A percentile compares a stretch with the other conserved stretches of the same genome.
Evolutionary conservation across 1,140 invertebrate species (phyloP).

Genomic region (Tenebrio molitor): DNA sequence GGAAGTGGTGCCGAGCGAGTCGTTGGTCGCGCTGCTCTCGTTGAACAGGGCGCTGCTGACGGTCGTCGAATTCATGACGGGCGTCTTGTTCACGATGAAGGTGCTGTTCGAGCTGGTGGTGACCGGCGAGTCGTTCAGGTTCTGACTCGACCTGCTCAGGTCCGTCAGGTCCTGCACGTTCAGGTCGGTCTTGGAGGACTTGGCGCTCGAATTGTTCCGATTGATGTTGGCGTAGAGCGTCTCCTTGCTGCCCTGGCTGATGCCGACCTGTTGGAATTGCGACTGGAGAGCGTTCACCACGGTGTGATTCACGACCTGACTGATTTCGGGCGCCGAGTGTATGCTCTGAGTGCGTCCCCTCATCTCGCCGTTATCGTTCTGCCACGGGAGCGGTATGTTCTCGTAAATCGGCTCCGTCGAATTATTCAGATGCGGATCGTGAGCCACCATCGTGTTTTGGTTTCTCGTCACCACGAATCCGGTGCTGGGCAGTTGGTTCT

Average conservation of each 20-base stretch:
- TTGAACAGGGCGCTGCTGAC: conserved; percentile 46
- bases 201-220: conserved; percentile 46
- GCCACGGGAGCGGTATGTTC: conserved; percentile 79
- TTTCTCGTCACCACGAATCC: conserved; percentile 68
- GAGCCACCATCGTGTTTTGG: conserved; percentile 63
- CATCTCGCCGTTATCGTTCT: conserved; percentile 67
- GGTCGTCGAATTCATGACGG: conserved; percentile 28
- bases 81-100: conserved; percentile 57
- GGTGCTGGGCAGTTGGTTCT: conserved; percentile 67
- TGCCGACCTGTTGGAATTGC: conserved; percentile 54
- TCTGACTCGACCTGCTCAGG: conserved; percentile 50
- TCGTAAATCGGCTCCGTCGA: conserved; percentile 83
- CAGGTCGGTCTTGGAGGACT: conserved; percentile 56
- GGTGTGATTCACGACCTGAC: conserved; percentile 58
- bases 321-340: conserved; percentile 77
- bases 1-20: conserved; percentile 59
- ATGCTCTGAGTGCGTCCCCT: conserved; percentile 76
- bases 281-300: conserved; percentile 60
- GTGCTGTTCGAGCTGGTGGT: conserved; percentile 50
- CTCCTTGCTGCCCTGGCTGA: conserved; percentile 55
- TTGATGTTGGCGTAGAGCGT: conserved; percentile 62
- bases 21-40: conserved; percentile 45
- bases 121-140: conserved; percentile 52
- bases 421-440: conserved; percentile 63
- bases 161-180: conserved; percentile 49